Base-by-base conservation (phyloP, 2,888 invertebrate species). In the Morpho achilles region DNA sequence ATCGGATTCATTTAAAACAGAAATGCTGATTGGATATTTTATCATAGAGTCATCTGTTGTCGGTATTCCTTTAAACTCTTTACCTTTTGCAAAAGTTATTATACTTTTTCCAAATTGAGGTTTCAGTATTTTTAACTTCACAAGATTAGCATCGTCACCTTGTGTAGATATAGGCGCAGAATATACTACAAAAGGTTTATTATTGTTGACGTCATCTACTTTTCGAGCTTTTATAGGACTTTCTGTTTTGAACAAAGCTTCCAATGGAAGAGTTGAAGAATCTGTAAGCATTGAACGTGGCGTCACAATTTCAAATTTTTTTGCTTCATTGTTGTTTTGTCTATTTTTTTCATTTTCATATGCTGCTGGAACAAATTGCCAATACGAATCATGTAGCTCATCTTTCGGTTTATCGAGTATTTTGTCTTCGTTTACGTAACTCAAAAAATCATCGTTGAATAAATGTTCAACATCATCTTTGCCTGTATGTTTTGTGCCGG, bases 181-280 rank as follows among this genome's bases (percentile, higher is more conserved):
- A 67, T 91, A 91, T 1, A 92, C 88, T 2, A 89, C 73, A 69
- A 87, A 91, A 1, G 90, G 88, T 67, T 84, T 80, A 40, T 76
- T 81, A n/a, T 67, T 70, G 43, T 63, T 65, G n/a, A 72, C 71
- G 43, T 74, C 69, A 56, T 62, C 72, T 2, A 76, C 65, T 74
- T 82, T 81, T 60, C 75, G 78, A 5, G 79, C 78, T 62, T 71
- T 78, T 2, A 76, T 60, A 0, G 91, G 87, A 53, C 81, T 84
- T 72, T 92, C 84, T 58, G 91, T 91, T 74, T 93, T 92, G 69
- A 95, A 95, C 7, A 95, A 79, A 2, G 92, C 94, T 82, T 95
- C 94, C 64, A 95, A 77, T 8, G 95, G 83, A 63, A 95, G 91
- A 1, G 94, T 95, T 0, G 94, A 94, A 1, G 93, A 92, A 76